Percentiles rank a stretch among this genome's conserved stretches.
These are phyloP conservation scores for Ryuthela nishihirai DNA, from an alignment of 2,888 invertebrate genomes.

Conservation along the genomic window DNA sequence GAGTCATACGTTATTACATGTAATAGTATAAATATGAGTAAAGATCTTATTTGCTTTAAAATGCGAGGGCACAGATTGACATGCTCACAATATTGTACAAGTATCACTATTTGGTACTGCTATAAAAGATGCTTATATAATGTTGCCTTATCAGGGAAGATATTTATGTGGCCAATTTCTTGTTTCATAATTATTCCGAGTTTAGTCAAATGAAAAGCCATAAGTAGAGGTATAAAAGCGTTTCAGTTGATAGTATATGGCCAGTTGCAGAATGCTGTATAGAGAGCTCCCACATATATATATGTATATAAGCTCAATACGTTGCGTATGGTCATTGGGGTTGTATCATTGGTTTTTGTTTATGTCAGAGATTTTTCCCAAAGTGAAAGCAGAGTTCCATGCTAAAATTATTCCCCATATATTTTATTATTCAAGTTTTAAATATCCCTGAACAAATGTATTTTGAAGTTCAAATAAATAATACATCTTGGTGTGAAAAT, in stretches of 20 bases:
- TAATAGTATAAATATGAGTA: no score
- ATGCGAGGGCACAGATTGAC: background rate
- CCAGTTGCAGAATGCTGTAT: no score
- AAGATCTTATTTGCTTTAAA: no score
- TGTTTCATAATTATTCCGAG: background rate
- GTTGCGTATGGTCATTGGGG: constrained; percentile 16
- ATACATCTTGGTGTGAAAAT: constrained; percentile 39
- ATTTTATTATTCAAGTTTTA: constrained; percentile 45
- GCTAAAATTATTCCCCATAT: constrained; percentile 43
- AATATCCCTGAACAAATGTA: constrained; percentile 40
- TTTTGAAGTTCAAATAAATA: constrained; percentile 40
- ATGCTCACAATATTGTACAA: background rate
- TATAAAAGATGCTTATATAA: constrained; percentile 7
- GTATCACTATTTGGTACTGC: background rate
- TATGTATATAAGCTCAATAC: constrained; percentile 32
- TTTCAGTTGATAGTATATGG: no score
- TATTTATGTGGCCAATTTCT: constrained; percentile 11
- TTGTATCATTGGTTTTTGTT: constrained; percentile 20
- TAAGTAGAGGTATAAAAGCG: no score
- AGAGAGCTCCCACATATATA: constrained; percentile 7
- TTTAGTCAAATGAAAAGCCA: no score
- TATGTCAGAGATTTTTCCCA: constrained; percentile 14
- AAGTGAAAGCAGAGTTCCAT: constrained; percentile 40
- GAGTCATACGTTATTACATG: no score
- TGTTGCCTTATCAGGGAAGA: constrained; percentile 13